Percentiles rank a stretch among this genome's conserved stretches.
phyloP scores from a whole-genome alignment of 2,113 vertebrate genomes.

The Micromys minutus region DNA sequence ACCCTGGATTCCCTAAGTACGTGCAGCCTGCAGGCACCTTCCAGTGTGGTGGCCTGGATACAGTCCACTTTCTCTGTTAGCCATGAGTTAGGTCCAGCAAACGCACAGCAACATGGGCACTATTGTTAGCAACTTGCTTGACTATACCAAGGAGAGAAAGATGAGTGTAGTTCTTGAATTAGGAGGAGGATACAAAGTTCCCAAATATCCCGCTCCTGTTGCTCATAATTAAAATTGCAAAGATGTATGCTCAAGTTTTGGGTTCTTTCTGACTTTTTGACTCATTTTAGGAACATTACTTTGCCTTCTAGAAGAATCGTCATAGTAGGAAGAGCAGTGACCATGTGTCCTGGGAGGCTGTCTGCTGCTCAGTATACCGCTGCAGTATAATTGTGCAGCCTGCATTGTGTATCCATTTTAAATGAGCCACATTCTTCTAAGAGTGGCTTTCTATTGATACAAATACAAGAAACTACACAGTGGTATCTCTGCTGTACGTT shows the following conservation, averaged over 20 bases:
- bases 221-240: not conserved
- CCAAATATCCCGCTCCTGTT: not conserved
- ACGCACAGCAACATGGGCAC: too few species aligned
- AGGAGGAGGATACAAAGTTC: not conserved
- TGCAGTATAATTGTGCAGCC: constrained; percentile 46
- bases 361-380: not conserved
- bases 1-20: fast-evolving
- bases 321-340: not conserved
- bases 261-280: not conserved
- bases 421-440: constrained; percentile 67
- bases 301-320: not conserved
- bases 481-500: constrained; percentile 65
- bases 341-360: not conserved
- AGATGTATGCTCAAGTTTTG: not conserved
- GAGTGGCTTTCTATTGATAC: constrained; percentile 59
- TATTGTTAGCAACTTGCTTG: not conserved
- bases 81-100: not conserved
- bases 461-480: constrained; percentile 53
- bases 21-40: not conserved
- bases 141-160: not conserved
- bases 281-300: not conserved
- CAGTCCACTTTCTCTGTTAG: not conserved
- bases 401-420: constrained; percentile 66
- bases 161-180: not conserved
- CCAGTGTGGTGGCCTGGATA: fast-evolving